These are phyloP conservation scores for Miltochrista miniata DNA, from an alignment of 2,888 invertebrate species.

Conservation along the genomic window DNA sequence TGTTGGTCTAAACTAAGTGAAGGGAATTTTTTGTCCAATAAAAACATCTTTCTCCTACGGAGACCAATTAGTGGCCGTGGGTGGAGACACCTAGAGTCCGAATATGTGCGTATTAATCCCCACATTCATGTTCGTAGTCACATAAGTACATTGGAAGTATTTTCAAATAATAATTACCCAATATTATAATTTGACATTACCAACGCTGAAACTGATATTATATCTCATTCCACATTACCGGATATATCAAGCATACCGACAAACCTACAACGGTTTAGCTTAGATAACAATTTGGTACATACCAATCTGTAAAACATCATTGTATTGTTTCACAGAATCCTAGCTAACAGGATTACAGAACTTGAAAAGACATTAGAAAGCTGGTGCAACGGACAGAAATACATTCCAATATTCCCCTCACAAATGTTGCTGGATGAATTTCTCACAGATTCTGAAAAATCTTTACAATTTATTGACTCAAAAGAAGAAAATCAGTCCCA, in stretches of 20 bases:
- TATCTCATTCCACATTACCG: neutral
- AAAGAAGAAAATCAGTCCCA: conserved; percentile 49
- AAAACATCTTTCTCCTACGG: too few relatives aligned
- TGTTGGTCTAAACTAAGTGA: too few relatives aligned
- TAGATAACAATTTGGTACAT: neutral
- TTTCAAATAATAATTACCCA: too few relatives aligned
- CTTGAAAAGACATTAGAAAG: conserved; percentile 89
- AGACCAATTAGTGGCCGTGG: too few relatives aligned
- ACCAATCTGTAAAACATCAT: neutral
- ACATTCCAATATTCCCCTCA: conserved; percentile 84
- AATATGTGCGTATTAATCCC: too few relatives aligned
- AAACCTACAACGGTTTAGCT: neutral
- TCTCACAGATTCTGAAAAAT: conserved; percentile 63
- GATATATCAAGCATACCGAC: neutral
- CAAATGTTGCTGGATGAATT: conserved; percentile 85
- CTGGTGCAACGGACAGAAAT: conserved; percentile 80
- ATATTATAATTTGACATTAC: neutral
- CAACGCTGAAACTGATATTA: neutral
- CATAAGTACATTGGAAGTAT: too few relatives aligned
- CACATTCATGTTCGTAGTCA: too few relatives aligned
- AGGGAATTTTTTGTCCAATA: too few relatives aligned
- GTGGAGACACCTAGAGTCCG: too few relatives aligned
- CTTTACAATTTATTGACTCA: conserved; percentile 56
- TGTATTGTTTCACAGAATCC: conserved; percentile 82
- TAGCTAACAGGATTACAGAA: conserved; percentile 92